A percentile compares a stretch with the other conserved stretches of the same genome.
Conservation (phyloP, 2,888 invertebrate genomes). For the Epinotia nisella region DNA sequence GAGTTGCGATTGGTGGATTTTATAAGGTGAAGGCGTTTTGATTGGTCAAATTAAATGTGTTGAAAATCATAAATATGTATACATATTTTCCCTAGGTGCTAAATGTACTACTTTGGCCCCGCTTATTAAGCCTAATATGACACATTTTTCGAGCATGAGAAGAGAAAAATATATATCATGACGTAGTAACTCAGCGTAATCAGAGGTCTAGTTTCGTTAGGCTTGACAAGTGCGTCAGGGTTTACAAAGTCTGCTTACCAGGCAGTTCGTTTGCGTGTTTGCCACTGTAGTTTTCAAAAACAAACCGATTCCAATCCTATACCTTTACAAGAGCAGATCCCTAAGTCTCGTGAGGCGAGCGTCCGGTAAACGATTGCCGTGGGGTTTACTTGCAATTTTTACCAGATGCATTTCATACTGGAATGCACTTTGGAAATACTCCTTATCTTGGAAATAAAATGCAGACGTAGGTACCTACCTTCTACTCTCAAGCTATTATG, state of each 20-base stretch:
- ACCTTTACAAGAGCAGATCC: background rate
- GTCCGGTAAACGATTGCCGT: slow-evolving; percentile 1
- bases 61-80: too few species aligned
- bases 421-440: slow-evolving; percentile 3
- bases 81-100: too few species aligned
- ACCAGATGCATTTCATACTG: background rate
- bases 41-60: too few species aligned
- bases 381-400: background rate
- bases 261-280: background rate
- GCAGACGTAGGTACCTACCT: background rate
- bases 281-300: background rate
- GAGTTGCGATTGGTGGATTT: too few species aligned
- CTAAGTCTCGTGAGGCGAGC: background rate
- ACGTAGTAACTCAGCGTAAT: too few species aligned
- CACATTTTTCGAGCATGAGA: too few species aligned
- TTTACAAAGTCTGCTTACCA: background rate
- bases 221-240: too few species aligned
- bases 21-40: too few species aligned
- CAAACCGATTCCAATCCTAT: background rate
- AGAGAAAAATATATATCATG: too few species aligned
- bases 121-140: too few species aligned
- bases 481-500: background rate
- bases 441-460: slow-evolving; percentile 3
- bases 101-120: too few species aligned
- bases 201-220: too few species aligned